Percentiles rank a stretch among this genome's conserved stretches.
Evolutionary conservation across 1,140 invertebrate genomes (phyloP).

Genomic region (Zaprionus camerounensis): DNA sequence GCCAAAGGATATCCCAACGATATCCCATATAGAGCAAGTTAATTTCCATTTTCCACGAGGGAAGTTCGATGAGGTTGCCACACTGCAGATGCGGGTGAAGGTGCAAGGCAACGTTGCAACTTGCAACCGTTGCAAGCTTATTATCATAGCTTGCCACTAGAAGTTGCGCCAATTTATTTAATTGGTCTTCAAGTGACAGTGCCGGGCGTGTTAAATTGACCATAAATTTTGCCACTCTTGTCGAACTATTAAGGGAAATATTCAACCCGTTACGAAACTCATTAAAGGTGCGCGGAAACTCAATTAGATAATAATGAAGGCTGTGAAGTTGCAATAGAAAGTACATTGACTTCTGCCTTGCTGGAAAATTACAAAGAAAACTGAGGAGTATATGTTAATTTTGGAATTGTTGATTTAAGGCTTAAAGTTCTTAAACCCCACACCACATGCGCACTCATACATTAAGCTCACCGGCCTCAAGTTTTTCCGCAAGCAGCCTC

Average conservation of each 20-base stretch:
- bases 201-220: conserved; percentile 58
- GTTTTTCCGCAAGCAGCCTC: conserved; percentile 35
- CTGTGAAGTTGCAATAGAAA: not conserved
- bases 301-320: not conserved
- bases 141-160: conserved; percentile 58
- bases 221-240: conserved; percentile 58
- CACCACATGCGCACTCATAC: not conserved
- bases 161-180: conserved; percentile 66
- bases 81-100: conserved; percentile 7
- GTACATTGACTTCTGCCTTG: not conserved
- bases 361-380: not conserved
- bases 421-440: conserved; percentile 30
- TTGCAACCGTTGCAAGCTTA: not conserved
- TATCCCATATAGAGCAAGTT: conserved; percentile 47
- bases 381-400: not conserved
- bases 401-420: not conserved
- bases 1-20: conserved; percentile 12
- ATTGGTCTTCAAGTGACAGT: conserved; percentile 47
- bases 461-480: conserved; percentile 22
- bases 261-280: conserved; percentile 18
- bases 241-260: conserved; percentile 10
- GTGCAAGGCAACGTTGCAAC: not conserved
- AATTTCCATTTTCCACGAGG: conserved; percentile 47
- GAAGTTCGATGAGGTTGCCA: conserved; percentile 43
- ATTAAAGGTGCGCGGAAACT: conserved; percentile 10